Evolutionary conservation across 2,888 invertebrate species (phyloP), one percentile per base, ranked within the genome.

Genomic region (Rotaria magnacalcarata): DNA sequence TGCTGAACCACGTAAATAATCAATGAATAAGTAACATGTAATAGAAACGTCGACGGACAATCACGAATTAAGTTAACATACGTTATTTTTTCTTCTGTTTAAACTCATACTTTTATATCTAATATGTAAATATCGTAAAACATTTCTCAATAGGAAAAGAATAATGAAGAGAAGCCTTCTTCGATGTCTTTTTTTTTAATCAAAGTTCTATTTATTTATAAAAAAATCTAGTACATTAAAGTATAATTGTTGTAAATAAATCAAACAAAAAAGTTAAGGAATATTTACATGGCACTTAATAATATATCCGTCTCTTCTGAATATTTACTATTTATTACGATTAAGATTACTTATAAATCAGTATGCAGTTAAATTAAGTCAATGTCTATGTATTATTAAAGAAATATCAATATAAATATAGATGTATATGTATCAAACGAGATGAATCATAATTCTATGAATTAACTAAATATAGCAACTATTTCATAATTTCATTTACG

Each of bases 91-190:
- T 21, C 21, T 14, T 67, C 34, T 67, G 52, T 34, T 34, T 14
- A 24, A 34, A 34, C n/a, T 1, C 8, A 27, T 11, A 27, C 34
- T n/a, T 67, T 34, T 27, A 27, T 6, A 67, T 67, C 67, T 67
- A 21, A 54, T 54, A 54, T 54, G 21, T 19, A 54, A 54, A 19
- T 54, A 54, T 54, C 10, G 21, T 19, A 21, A 54, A 54, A 54
- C 8, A 14, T n/a, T 67, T 67, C 67, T 67, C n/a, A 67, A 67
- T 34, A 11, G n/a, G 34, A 67, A 27, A 67, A 67, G 27, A 34
- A 67, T 67, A 67, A 67, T 67, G 67, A 67, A 34, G 27, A 34
- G 67, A 34, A 67, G n/a, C 34, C 67, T 67, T 67, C n/a, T n/a
- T 67, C 8, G 27, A 27, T 27, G 16, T 54, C 10, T 19, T 54